phyloP scores from a whole-genome alignment of 2,113 vertebrate species.

The Saguinus midas region DNA sequence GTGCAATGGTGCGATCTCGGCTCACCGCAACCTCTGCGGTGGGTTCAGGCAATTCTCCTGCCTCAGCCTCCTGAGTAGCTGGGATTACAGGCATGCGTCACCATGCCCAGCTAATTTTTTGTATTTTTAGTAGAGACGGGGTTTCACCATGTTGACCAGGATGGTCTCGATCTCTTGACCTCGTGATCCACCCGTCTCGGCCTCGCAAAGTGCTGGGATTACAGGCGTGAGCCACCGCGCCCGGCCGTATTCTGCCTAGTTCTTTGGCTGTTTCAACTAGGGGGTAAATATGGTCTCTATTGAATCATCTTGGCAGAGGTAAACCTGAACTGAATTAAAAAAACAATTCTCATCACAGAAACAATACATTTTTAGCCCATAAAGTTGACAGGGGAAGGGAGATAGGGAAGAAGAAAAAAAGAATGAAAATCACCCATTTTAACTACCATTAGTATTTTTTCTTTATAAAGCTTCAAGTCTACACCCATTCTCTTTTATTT shows the following conservation, averaged over 20 bases:
- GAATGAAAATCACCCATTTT: neutral
- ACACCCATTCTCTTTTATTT: neutral
- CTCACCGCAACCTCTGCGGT: too few relatives aligned
- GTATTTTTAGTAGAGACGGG: too few relatives aligned
- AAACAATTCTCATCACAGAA: neutral
- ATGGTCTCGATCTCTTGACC: too few relatives aligned
- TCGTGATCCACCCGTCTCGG: too few relatives aligned
- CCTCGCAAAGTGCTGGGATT: too few relatives aligned
- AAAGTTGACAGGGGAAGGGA: neutral
- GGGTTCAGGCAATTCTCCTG: too few relatives aligned
- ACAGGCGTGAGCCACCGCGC: too few relatives aligned
- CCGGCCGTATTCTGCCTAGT: neutral
- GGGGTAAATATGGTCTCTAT: neutral
- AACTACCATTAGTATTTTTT: neutral
- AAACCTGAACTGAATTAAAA: neutral
- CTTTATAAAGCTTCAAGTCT: neutral
- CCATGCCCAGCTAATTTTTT: too few relatives aligned
- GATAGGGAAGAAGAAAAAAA: neutral
- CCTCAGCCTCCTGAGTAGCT: too few relatives aligned
- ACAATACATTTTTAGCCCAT: neutral
- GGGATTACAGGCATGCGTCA: too few relatives aligned
- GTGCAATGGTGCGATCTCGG: too few relatives aligned
- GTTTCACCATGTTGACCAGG: too few relatives aligned
- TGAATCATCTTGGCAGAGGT: neutral
- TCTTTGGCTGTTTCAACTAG: neutral